Evolutionary conservation across 2,888 invertebrate genomes (phyloP), one percentile per base, ranked within the genome.

Genomic region (Eupithecia insigniata): DNA sequence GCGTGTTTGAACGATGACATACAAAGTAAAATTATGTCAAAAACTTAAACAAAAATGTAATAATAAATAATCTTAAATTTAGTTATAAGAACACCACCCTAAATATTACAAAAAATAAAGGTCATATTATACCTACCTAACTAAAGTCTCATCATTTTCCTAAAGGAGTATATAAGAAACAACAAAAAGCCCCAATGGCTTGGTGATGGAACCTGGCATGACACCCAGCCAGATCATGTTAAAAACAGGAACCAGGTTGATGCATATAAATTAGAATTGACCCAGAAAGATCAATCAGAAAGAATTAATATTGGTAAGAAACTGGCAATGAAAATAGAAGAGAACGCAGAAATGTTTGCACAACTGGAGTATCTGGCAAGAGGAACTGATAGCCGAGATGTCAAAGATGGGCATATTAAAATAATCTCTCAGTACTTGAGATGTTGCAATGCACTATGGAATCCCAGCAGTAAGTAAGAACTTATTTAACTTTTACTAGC

Each of bases 311-410:
- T 64, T 2, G 36, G 12, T 36, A 32, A 30, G 46, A 66, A 34
- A 32, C 66, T 66, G 30, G 46, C 66, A 12, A 73, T 34, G 58
- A 70, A 79, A 61, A 66, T 58, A 46, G 62, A 66, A 69, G 60
- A 36, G 14, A 30, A 62, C 55, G 22, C 51, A 26, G 69, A 69
- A 36, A 34, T 34, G 62, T 69, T 64, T 28, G 46, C 46, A 0
- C 46, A 62, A n/a, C 32, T 64, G 28, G 61, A 62, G n/a, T 61
- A 61, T 18, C 18, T 61, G 7, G 64, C 36, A 1, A n/a, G 61
- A 61, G 39, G 36, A 22, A 68, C 39, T 16, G 43, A 36, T 32
- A 18, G 36, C 5, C 28, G 30, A 39, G 69, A 69, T 51, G 69
- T 69, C 0, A 51, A 30, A 10, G 64, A 69, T 16, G 69, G 69